These are phyloP conservation scores for Gymnogyps californianus DNA, from an alignment of 2,113 vertebrate genomes.

Conservation along the genomic window DNA sequence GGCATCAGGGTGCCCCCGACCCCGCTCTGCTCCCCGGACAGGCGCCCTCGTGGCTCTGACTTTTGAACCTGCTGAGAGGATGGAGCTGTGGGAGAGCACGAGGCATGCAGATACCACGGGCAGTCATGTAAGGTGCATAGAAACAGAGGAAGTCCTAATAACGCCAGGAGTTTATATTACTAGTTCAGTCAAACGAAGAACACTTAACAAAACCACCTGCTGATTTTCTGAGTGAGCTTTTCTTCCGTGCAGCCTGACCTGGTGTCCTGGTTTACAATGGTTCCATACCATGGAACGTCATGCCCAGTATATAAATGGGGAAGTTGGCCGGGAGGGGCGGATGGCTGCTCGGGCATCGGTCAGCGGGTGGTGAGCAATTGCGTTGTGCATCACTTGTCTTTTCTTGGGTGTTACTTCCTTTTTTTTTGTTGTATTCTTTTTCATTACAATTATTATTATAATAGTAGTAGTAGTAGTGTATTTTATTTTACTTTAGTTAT, in stretches of 20 bases:
- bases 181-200: background rate
- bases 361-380: too few relatives aligned
- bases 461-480: too few relatives aligned
- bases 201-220: fast-evolving
- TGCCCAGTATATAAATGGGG: too few relatives aligned
- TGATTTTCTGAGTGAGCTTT: background rate
- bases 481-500: too few relatives aligned
- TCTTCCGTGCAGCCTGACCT: fast-evolving
- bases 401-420: too few relatives aligned
- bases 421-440: too few relatives aligned
- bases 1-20: background rate
- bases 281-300: too few relatives aligned
- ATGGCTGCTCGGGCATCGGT: too few relatives aligned
- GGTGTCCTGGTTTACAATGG: too few relatives aligned
- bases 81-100: background rate
- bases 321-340: too few relatives aligned
- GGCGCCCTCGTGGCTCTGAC: background rate
- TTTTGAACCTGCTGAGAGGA: background rate
- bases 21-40: fast-evolving
- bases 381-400: too few relatives aligned
- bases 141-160: background rate
- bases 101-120: fast-evolving
- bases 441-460: too few relatives aligned
- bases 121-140: background rate
- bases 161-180: background rate